phyloP scores from a whole-genome alignment of 2,888 invertebrate genomes.

The Sarcophaga rosellei region DNA sequence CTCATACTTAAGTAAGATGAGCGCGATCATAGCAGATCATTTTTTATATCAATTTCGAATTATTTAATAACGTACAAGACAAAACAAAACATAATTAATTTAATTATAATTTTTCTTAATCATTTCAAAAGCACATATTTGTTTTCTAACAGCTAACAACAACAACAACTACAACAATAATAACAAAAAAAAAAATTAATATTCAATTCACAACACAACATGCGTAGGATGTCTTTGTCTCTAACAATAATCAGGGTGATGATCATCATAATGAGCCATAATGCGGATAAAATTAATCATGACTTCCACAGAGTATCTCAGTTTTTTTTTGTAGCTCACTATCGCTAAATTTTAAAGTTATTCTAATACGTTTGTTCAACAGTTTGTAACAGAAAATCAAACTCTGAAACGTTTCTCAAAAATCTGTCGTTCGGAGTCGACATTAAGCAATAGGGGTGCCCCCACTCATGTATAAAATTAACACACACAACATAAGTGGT shows the following conservation, averaged over 20 bases:
- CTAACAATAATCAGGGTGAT: constrained; percentile 45
- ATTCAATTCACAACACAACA: not conserved
- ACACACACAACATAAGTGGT: too few species aligned
- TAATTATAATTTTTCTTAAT: constrained; percentile 60
- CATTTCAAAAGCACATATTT: constrained; percentile 45
- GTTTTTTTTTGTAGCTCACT: not conserved
- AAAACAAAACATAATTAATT: constrained; percentile 64
- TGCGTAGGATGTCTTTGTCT: constrained; percentile 55
- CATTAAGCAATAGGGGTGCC: too few species aligned
- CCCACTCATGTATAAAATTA: too few species aligned
- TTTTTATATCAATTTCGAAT: constrained; percentile 39
- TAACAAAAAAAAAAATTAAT: constrained; percentile 6
- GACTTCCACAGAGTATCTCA: constrained; percentile 26
- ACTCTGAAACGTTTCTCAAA: too few species aligned
- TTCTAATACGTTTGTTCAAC: not conserved
- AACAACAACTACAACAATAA: not conserved
- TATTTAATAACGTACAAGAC: constrained; percentile 35
- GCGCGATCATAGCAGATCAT: not conserved
- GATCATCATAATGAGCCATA: constrained; percentile 32
- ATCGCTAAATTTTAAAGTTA: not conserved
- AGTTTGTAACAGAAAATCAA: not conserved
- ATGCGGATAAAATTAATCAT: constrained; percentile 28
- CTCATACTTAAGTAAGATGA: too few species aligned
- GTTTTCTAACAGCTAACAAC: constrained; percentile 19
- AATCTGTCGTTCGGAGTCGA: too few species aligned